Percentiles rank a stretch among this genome's conserved stretches.
These are phyloP conservation scores for Diorhabda carinulata DNA, from an alignment of 1,140 invertebrate genomes.

Conservation along the genomic window DNA sequence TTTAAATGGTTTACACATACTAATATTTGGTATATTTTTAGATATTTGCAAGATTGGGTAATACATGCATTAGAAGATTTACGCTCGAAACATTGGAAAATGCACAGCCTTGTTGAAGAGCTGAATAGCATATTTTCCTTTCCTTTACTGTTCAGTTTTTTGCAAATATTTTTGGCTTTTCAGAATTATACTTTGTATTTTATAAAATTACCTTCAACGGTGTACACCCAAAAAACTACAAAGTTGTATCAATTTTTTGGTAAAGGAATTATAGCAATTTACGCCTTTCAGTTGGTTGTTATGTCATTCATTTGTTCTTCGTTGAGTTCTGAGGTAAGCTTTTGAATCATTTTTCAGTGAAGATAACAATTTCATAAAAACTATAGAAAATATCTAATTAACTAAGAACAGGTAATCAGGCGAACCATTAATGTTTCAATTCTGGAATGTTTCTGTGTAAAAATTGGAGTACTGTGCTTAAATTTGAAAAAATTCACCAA, in stretches of 20 bases:
- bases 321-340: background rate
- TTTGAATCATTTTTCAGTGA: too few relatives aligned
- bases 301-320: background rate
- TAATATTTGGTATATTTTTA: background rate
- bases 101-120: background rate
- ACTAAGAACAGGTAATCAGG: too few relatives aligned
- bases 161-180: background rate
- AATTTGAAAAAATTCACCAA: too few relatives aligned
- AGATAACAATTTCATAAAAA: too few relatives aligned
- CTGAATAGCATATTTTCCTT: background rate
- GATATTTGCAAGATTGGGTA: background rate
- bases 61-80: background rate
- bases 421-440: too few relatives aligned
- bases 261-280: background rate
- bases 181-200: slow-evolving; percentile 1
- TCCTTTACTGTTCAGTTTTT: background rate
- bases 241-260: background rate
- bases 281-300: background rate
- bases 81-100: background rate
- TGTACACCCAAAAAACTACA: background rate
- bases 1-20: too few relatives aligned
- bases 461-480: too few relatives aligned
- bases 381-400: too few relatives aligned
- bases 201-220: background rate
- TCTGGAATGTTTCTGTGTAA: too few relatives aligned